A percentile compares a stretch with the other conserved stretches of the same genome.
phyloP scores from a whole-genome alignment of 2,888 invertebrate species.

The Leptothorax acervorum region DNA sequence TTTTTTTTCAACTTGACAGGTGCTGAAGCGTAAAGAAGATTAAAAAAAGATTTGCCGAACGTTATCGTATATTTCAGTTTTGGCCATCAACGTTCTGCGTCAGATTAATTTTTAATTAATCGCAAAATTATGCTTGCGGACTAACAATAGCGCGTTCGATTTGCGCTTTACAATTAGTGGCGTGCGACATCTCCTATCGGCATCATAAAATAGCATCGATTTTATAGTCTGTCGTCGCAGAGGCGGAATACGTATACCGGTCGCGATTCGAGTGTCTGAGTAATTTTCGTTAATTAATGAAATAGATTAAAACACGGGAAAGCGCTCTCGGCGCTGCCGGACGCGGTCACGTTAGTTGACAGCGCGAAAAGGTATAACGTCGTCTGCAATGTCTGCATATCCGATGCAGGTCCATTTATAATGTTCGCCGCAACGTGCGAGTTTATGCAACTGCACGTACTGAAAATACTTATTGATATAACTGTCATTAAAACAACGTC shows the following conservation, averaged over 20 bases:
- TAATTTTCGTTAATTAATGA: slow-evolving; percentile 44
- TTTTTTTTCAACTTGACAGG: background rate
- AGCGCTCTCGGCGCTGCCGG: slow-evolving; percentile 45
- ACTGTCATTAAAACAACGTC: background rate
- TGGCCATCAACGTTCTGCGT: background rate
- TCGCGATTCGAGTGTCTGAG: background rate
- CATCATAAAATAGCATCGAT: slow-evolving; percentile 44
- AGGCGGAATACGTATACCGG: slow-evolving; percentile 1
- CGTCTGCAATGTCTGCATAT: slow-evolving; percentile 50
- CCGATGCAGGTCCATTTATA: slow-evolving; percentile 40
- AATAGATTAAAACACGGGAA: slow-evolving; percentile 53
- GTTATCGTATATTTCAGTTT: background rate
- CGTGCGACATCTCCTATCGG: background rate
- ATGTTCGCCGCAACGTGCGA: background rate
- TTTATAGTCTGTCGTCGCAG: slow-evolving; percentile 37
- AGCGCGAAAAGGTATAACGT: slow-evolving; percentile 50
- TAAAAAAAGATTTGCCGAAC: background rate
- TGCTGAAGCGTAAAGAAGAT: background rate
- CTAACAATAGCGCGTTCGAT: slow-evolving; percentile 32
- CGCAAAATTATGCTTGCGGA: background rate
- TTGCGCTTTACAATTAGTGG: background rate
- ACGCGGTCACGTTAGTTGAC: slow-evolving; percentile 53
- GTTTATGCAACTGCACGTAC: slow-evolving; percentile 1
- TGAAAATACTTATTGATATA: slow-evolving; percentile 31
- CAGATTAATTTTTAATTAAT: slow-evolving; percentile 21